These are phyloP conservation scores for Bursaphelenchus okinawaensis DNA, from an alignment of 2,888 invertebrate genomes.

Conservation along the genomic window DNA sequence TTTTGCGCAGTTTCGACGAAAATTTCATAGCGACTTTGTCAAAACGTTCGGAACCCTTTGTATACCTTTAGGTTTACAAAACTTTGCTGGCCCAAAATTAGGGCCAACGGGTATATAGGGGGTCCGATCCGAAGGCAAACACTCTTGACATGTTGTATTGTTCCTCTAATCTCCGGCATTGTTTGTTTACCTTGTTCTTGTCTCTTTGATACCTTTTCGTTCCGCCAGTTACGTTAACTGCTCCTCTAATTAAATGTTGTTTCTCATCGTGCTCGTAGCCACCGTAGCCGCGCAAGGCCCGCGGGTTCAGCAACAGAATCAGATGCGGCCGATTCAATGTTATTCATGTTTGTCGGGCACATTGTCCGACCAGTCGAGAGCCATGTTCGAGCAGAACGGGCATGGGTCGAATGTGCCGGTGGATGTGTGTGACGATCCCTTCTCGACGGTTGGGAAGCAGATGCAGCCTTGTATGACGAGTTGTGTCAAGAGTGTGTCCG, in stretches of 20 bases:
- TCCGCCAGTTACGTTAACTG: not conserved
- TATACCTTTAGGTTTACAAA: no score
- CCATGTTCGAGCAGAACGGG: conserved; percentile 17
- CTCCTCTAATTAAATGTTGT: not conserved
- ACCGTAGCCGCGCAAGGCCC: not conserved
- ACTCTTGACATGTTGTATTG: not conserved
- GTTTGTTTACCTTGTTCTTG: not conserved
- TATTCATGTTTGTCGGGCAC: conserved; percentile 22
- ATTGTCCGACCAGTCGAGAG: conserved; percentile 20
- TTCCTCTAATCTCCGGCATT: not conserved
- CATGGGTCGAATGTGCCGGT: not conserved
- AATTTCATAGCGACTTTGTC: no score
- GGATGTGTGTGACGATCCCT: conserved; percentile 23
- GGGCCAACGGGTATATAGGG: no score
- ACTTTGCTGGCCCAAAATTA: no score
- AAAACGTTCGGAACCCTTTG: no score
- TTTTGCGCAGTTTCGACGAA: no score
- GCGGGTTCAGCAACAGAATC: conserved; percentile 5
- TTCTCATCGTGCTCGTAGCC: not conserved
- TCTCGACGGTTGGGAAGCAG: conserved; percentile 7
- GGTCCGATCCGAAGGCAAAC: not conserved
- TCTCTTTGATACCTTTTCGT: not conserved
- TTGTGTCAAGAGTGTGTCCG: conserved; percentile 18
- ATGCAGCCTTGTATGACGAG: conserved; percentile 23
- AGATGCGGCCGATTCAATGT: conserved; percentile 15